Percentiles rank a stretch among this genome's conserved stretches.
These are phyloP conservation scores for Caradrina clavipalpis DNA, from an alignment of 2,888 invertebrate species.

Conservation along the genomic window DNA sequence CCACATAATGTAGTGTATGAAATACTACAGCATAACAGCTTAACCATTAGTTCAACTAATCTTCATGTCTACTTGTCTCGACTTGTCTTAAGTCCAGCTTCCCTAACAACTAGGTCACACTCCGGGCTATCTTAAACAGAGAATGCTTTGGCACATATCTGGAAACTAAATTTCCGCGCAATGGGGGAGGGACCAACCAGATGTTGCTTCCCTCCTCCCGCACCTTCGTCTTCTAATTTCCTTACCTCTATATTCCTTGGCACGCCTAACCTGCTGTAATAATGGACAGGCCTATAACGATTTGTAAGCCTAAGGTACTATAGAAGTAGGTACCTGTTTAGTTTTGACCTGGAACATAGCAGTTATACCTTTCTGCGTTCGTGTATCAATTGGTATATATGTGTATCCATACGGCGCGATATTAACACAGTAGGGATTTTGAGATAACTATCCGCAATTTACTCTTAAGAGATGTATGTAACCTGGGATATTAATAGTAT, in stretches of 20 bases:
- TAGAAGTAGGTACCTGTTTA: too few species aligned
- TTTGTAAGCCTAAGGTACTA: not conserved
- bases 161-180: slow-evolving; percentile 44
- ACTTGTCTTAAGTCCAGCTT: not conserved
- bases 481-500: too few species aligned
- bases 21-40: not conserved
- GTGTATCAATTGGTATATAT: too few species aligned
- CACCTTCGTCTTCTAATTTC: slow-evolving; percentile 55
- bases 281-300: slow-evolving; percentile 28
- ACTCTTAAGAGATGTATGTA: too few species aligned
- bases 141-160: slow-evolving; percentile 27
- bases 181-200: not conserved
- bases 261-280: slow-evolving; percentile 26
- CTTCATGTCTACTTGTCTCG: not conserved
- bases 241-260: slow-evolving; percentile 37
- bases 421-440: too few species aligned
- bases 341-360: too few species aligned
- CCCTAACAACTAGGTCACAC: not conserved
- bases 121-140: not conserved
- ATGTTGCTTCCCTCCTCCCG: not conserved
- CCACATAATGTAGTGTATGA: too few species aligned
- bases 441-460: too few species aligned
- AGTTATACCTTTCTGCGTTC: too few species aligned
- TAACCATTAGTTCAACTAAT: not conserved
- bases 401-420: too few species aligned